Base-by-base conservation (phyloP, 2,113 vertebrate species). In the Porphyrio hochstetteri region DNA sequence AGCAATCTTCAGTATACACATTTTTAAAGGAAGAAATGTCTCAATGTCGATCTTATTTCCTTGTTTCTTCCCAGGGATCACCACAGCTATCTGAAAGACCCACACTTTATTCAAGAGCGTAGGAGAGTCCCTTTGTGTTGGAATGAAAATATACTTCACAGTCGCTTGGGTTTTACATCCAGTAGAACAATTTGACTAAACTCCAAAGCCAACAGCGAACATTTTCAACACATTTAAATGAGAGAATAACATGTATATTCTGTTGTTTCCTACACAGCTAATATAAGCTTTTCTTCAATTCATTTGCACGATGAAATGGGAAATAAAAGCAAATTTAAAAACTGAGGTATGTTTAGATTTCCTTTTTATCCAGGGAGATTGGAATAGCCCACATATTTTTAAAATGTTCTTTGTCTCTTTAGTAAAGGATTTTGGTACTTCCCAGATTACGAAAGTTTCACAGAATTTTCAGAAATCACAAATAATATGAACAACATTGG, bases 131-230 rank as follows among this genome's bases (percentile, higher is more conserved):
- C 70, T 92, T 61, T 75, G 71, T 70, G 77, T 81, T 38, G 81
- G 48, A 96, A 92, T 33, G 53, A 92, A 95, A 95, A 95, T 91
- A 93, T 40, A 96, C 60, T 95, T 77, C 48, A 70, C 24, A 33
- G 89, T 90, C 93, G 88, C 93, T 82, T 44, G 75, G 95, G 78
- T 86, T 90, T 95, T 87, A 79, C 24, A 75, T 55, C 55, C 72
- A 74, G 27, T 60, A 86, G 64, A 94, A 74, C 36, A 82, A 89
- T 82, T 71, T 96, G 84, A 93, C 92, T 83, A 40, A 96, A 88
- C 48, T 96, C 88, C 92, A 96, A 95, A 88, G 85, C 29, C 79
- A 93, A 93, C 42, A 94, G 67, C 0, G 8, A 93, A 86, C 35
- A 71, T 86, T 93, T 93, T 93, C 92, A 94, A 80, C 59, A 81